A percentile compares a stretch with the other conserved stretches of the same genome.
Evolutionary conservation across 1,140 invertebrate species (phyloP).

Genomic region (Mesaphorura yosii): DNA sequence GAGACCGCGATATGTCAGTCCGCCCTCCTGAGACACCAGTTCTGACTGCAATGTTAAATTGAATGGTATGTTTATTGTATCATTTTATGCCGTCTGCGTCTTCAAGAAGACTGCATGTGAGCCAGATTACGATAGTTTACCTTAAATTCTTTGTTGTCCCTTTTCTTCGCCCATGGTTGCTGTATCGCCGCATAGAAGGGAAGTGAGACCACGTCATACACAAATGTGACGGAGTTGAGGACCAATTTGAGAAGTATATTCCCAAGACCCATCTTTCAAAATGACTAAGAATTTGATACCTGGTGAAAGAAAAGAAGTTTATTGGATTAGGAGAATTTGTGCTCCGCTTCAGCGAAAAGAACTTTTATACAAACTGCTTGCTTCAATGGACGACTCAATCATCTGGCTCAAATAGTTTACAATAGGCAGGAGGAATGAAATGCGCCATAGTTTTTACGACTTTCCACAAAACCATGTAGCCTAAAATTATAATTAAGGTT

Average conservation of each 20-base stretch:
- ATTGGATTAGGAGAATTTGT: no score
- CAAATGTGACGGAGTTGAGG: slow-evolving; percentile 61
- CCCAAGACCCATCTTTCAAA: slow-evolving; percentile 18
- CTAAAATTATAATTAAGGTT: no score
- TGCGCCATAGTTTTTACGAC: no score
- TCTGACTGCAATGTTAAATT: slow-evolving; percentile 42
- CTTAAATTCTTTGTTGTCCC: slow-evolving; percentile 39
- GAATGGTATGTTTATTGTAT: no score
- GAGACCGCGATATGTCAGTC: slow-evolving; percentile 59
- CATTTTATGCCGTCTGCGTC: neutral
- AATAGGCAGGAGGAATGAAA: no score
- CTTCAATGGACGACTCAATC: no score
- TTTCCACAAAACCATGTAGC: no score
- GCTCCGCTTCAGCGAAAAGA: no score
- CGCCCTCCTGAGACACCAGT: slow-evolving; percentile 43
- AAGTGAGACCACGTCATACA: slow-evolving; percentile 81
- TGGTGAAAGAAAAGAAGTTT: no score
- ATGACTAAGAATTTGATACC: no score
- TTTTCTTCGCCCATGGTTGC: slow-evolving; percentile 67
- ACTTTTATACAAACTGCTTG: no score
- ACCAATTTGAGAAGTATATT: slow-evolving; percentile 36
- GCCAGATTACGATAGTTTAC: slow-evolving; percentile 33
- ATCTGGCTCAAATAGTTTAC: no score
- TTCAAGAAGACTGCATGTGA: neutral
- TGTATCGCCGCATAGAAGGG: slow-evolving; percentile 78